Percentiles rank a stretch among this genome's conserved stretches.
phyloP scores from a whole-genome alignment of 2,113 vertebrate genomes.

The Corydoras maculifer region DNA sequence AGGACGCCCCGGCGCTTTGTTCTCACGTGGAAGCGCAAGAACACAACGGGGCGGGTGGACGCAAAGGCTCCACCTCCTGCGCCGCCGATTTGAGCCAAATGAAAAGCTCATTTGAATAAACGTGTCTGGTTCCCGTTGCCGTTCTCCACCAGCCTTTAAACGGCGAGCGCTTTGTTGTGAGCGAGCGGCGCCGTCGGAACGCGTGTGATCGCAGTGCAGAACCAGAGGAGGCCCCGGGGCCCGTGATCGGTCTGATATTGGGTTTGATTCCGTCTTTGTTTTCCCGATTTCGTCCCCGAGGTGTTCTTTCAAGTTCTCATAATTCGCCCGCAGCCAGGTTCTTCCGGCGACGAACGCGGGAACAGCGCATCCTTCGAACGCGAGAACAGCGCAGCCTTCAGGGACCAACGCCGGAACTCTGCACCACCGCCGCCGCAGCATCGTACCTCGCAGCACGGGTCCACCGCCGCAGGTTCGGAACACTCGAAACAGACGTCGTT shows the following conservation, averaged over 20 bases:
- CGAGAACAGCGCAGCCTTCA: too few species aligned
- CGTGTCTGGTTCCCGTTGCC: too few species aligned
- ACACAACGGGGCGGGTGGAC: too few species aligned
- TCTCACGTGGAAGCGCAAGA: neutral
- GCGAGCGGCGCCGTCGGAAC: neutral
- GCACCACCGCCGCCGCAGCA: too few species aligned
- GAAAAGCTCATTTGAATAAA: too few species aligned
- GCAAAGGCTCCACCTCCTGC: too few species aligned
- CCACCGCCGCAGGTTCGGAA: too few species aligned
- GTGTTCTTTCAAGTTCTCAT: constrained; percentile 2
- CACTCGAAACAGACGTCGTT: too few species aligned
- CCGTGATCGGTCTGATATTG: constrained; percentile 8
- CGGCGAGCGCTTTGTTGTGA: constrained; percentile 3
- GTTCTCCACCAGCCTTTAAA: neutral
- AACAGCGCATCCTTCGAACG: too few species aligned
- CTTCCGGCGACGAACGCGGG: neutral
- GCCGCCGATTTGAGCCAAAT: too few species aligned
- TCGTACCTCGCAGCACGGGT: too few species aligned
- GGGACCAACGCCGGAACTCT: too few species aligned
- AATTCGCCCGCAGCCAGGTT: constrained; percentile 11
- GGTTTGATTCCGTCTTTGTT: constrained; percentile 10
- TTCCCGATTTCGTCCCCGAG: neutral
- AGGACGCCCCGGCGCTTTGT: constrained; percentile 4
- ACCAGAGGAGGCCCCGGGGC: constrained; percentile 2
- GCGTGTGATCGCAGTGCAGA: neutral